These are phyloP conservation scores for Drosophila repletoides DNA, from an alignment of 1,140 invertebrate genomes.

Conservation along the genomic window DNA sequence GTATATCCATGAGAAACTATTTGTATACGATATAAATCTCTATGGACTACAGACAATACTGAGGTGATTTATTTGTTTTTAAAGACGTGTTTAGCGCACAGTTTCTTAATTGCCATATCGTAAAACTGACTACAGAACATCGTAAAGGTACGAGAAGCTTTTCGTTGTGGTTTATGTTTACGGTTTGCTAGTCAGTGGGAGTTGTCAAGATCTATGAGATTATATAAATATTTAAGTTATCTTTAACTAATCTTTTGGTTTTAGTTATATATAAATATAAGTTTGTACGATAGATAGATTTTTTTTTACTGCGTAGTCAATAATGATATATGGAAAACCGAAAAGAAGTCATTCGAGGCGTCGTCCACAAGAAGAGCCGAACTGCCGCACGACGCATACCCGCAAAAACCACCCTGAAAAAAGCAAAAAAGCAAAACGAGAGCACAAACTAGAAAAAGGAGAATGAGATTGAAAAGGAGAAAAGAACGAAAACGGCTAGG, in stretches of 20 bases:
- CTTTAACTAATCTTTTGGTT: too few species aligned
- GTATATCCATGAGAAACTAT: constrained; percentile 6
- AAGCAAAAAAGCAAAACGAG: constrained; percentile 18
- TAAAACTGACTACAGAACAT: constrained; percentile 59
- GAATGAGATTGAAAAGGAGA: background rate
- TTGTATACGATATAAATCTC: constrained; percentile 16
- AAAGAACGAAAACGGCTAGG: constrained; percentile 19
- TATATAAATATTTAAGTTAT: too few species aligned
- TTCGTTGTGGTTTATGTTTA: background rate
- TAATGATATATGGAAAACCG: constrained; percentile 34
- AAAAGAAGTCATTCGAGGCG: constrained; percentile 27
- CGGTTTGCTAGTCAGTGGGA: background rate
- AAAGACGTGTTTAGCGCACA: constrained; percentile 73
- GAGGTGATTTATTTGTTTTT: constrained; percentile 76
- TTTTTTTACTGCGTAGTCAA: constrained; percentile 22
- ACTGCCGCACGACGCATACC: background rate
- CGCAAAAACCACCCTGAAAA: constrained; percentile 43
- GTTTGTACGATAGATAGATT: background rate
- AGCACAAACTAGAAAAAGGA: constrained; percentile 22
- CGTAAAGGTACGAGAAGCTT: constrained; percentile 28
- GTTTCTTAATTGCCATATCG: constrained; percentile 55
- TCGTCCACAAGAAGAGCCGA: constrained; percentile 52
- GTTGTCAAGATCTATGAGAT: too few species aligned
- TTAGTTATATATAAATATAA: constrained; percentile 7
- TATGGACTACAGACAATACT: constrained; percentile 33